A percentile compares a stretch with the other conserved stretches of the same genome.
Conservation (phyloP, 2,113 vertebrate species). For the Rattus norvegicus region GRCr8 NC_086020.1:155478001-155478500, state of each 20-base stretch:
- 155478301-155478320: background rate
- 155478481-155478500: background rate
- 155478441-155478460: too few species aligned
- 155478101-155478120: background rate
- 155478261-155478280: too few species aligned
- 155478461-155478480: background rate
- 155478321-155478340: background rate
- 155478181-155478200: background rate
- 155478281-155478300: too few species aligned
- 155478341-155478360: background rate
- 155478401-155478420: background rate
- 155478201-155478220: background rate
- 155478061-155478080: background rate
- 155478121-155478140: background rate
- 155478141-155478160: background rate
- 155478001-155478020: background rate
- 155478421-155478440: too few species aligned
- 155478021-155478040: background rate
- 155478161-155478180: background rate
- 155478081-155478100: background rate
- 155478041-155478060: background rate
- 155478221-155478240: background rate
- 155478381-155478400: background rate
- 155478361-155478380: background rate
- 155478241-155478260: background rate